A percentile compares a stretch with the other conserved stretches of the same genome.
phyloP scores from a whole-genome alignment of 2,888 invertebrate genomes.

The Tenthredo mesomela region DNA sequence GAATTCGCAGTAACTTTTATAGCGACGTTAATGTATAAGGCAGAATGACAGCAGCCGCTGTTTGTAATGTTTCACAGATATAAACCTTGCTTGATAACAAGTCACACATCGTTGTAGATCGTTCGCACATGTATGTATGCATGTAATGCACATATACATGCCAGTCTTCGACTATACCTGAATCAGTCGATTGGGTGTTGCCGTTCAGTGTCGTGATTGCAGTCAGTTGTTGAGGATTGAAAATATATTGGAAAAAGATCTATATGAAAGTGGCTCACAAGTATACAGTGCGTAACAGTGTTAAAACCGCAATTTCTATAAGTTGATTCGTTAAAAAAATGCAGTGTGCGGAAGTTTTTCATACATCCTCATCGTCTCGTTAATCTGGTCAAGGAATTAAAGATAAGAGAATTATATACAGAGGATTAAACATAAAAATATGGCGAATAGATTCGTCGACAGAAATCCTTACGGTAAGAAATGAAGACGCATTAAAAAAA shows the following conservation, averaged over 20 bases:
- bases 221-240: not conserved
- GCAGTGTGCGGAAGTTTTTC: not conserved
- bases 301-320: not conserved
- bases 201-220: conserved; percentile 2
- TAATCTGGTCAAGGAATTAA: not conserved
- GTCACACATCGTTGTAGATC: not conserved
- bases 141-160: not conserved
- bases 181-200: conserved; percentile 32
- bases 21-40: not conserved
- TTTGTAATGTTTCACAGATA: not conserved
- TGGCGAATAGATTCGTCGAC: not conserved
- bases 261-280: not conserved
- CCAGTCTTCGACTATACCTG: conserved; percentile 14
- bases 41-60: not conserved
- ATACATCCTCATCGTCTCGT: not conserved
- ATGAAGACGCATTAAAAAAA: not conserved
- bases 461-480: not conserved
- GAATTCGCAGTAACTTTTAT: not conserved
- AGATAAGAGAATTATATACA: not conserved
- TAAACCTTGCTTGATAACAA: not conserved
- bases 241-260: not conserved
- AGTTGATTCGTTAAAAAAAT: not conserved
- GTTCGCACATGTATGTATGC: not conserved
- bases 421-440: conserved; percentile 5
- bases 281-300: not conserved